Base-by-base conservation (phyloP, 2,797 vertebrate genomes). In the Chelon labrosus region DNA sequence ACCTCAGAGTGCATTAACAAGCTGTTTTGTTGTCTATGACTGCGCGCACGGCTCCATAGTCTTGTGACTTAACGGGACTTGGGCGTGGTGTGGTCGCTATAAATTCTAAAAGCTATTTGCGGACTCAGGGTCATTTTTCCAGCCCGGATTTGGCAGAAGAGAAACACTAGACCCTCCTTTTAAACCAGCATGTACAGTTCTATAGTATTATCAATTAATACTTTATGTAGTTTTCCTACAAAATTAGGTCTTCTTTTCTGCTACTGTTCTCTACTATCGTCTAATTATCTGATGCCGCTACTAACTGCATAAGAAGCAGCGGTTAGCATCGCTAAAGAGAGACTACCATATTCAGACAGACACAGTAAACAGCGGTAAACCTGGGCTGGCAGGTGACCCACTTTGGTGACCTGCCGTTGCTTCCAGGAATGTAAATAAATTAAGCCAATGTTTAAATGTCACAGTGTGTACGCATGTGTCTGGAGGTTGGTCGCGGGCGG, bases 1-100 rank as follows among this genome's bases (percentile, higher is more conserved):
- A 44, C 5, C 0, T 55, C 10, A 13, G 35, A 69, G 39, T 49
- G 25, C 44, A 55, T 55, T 41, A 74, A 77, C 16, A 41, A 66
- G 16, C 10, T 60, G 50, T 78, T 46, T 13, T 35, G 20, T 56
- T 3, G 51, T 74, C 14, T 52, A 27, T 0, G 44, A 27, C 7
- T 38, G 1, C 35, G 38, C n/a, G 17, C 51, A 35, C 42, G 52
- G 39, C 61, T 70, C 27, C 20, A 14, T 11, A 19, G 44, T 14
- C 27, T 47, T 52, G 61, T 19, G 17, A 47, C 19, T 62, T 27
- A 20, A 59, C 19, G 0, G 12, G 56, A 35, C 44, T 49, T 19
- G 11, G 20, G 44, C 65, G 25, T 31, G 10, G 1, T 27, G 17
- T 7, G 11, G 41, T 71, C 11, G n/a, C 27, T 47, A 12, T 20